phyloP scores from a whole-genome alignment of 2,888 invertebrate species.

The Caenorhabditis sp. region DNA sequence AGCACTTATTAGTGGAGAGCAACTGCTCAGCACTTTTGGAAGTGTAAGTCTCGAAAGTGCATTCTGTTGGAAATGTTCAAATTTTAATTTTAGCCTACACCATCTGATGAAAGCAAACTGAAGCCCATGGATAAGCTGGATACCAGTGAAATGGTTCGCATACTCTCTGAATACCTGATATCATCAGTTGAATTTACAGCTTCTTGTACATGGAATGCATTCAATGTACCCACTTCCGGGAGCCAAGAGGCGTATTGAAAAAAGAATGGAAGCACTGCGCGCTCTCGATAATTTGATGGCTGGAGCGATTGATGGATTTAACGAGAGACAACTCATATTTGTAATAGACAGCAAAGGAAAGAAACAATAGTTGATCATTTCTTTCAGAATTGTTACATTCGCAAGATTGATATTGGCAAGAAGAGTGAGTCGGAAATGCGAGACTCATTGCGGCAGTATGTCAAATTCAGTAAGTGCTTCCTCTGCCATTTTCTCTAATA shows the following conservation, averaged over 20 bases:
- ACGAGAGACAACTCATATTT: constrained; percentile 71
- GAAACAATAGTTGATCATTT: neutral
- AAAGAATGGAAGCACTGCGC: constrained; percentile 52
- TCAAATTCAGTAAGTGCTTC: constrained; percentile 66
- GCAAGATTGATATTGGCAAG: constrained; percentile 73
- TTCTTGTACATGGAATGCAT: constrained; percentile 56
- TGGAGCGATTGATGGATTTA: constrained; percentile 55
- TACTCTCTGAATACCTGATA: neutral
- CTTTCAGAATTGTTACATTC: constrained; percentile 73
- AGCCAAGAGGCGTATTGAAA: constrained; percentile 50
- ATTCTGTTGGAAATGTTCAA: no score
- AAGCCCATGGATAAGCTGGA: constrained; percentile 55
- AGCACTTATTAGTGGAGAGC: constrained; percentile 60
- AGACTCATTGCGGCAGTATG: constrained; percentile 67
- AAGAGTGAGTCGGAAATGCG: constrained; percentile 69
- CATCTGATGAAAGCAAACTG: constrained; percentile 38
- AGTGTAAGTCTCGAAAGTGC: constrained; percentile 39
- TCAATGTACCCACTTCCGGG: constrained; percentile 65
- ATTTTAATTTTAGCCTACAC: constrained; percentile 37
- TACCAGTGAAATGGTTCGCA: constrained; percentile 40
- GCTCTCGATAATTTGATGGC: constrained; percentile 58
- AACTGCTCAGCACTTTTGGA: constrained; percentile 47
- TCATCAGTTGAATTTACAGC: constrained; percentile 9
- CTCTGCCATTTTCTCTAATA: constrained; percentile 23
- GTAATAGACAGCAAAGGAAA: constrained; percentile 31